Evolutionary conservation across 2,113 vertebrate genomes (phyloP).

Genomic region (Trematomus loennbergii): DNA sequence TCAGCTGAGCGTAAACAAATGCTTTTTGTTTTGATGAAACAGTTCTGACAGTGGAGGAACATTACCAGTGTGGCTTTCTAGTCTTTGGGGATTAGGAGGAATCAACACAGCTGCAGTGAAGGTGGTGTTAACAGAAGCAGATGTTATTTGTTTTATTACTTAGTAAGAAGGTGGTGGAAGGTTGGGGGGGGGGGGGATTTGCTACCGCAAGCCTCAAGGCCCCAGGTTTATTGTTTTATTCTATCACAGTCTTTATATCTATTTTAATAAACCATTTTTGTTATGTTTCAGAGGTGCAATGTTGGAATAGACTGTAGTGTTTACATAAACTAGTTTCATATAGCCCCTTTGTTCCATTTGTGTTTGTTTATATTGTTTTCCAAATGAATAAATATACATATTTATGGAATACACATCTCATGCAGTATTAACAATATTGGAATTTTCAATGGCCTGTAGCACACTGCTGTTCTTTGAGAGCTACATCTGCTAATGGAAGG

Average conservation of each 20-base stretch:
- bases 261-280: constrained; percentile 20
- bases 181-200: not conserved
- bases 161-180: not conserved
- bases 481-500: not conserved
- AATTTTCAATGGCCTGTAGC: not conserved
- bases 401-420: not conserved
- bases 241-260: not conserved
- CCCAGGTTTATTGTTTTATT: constrained; percentile 16
- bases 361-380: not conserved
- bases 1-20: constrained; percentile 23
- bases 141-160: constrained; percentile 77
- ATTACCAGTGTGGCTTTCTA: constrained; percentile 47
- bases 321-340: not conserved
- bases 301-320: not conserved
- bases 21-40: constrained; percentile 59
- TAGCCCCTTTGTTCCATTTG: not conserved
- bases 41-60: constrained; percentile 51
- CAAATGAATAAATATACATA: not conserved
- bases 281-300: not conserved
- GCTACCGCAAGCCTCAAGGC: constrained; percentile 22
- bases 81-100: constrained; percentile 68
- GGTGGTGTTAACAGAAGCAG: constrained; percentile 69
- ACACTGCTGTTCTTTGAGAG: not conserved
- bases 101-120: constrained; percentile 73
- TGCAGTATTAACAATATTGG: not conserved